Conservation (phyloP, 2,113 vertebrate species). For the Peromyscus leucopus region DNA sequence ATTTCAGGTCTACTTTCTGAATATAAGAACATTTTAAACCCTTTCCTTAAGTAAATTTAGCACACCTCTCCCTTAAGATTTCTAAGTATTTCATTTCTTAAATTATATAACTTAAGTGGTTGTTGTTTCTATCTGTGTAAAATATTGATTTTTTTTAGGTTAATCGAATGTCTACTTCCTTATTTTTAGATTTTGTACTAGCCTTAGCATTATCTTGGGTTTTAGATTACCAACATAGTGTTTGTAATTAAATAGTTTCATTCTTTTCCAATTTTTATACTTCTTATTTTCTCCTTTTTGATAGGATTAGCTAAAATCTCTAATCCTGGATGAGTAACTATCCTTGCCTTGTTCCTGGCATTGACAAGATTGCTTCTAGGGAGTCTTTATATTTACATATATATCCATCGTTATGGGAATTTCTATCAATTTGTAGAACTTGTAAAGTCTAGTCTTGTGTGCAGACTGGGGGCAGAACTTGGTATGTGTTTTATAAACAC, state of each 20-base stretch:
- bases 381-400: background rate
- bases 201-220: background rate
- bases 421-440: background rate
- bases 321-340: background rate
- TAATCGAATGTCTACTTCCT: background rate
- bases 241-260: background rate
- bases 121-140: constrained; percentile 34
- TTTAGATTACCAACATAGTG: background rate
- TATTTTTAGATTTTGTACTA: background rate
- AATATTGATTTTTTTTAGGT: background rate
- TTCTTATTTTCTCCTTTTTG: background rate
- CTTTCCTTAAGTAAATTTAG: background rate
- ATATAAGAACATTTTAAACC: background rate
- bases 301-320: background rate
- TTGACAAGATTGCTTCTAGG: background rate
- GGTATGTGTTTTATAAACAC: constrained; percentile 1
- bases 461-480: background rate
- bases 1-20: background rate
- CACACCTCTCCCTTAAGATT: constrained; percentile 21
- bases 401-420: background rate
- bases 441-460: background rate
- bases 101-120: background rate
- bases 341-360: background rate
- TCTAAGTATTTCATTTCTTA: constrained; percentile 9
- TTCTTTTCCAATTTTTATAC: background rate